Evolutionary conservation across 1,140 invertebrate genomes (phyloP).

Genomic region (Latrodectus geometricus): DNA sequence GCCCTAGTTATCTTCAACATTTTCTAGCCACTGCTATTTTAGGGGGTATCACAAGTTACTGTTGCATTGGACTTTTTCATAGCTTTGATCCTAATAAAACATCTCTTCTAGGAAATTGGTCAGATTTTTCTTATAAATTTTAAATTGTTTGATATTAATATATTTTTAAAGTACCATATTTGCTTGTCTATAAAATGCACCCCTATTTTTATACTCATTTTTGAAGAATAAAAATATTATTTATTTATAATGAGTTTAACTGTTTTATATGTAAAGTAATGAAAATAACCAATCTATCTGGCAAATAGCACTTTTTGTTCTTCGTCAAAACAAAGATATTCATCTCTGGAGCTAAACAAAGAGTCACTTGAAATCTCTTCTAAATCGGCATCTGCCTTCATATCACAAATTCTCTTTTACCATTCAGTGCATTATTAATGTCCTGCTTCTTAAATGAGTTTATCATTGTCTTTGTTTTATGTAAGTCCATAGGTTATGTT

Average conservation of each 20-base stretch:
- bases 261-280: not conserved
- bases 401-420: no score
- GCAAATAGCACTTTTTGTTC: no score
- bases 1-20: slow-evolving; percentile 30
- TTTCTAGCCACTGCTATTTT: slow-evolving; percentile 4
- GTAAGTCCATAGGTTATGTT: no score
- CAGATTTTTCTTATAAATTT: not conserved
- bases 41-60: slow-evolving; percentile 19
- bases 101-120: slow-evolving; percentile 28
- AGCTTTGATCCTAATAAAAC: slow-evolving; percentile 17
- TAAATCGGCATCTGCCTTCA: no score
- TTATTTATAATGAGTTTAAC: no score
- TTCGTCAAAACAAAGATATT: no score
- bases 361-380: no score
- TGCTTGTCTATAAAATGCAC: not conserved
- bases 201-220: not conserved
- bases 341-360: no score
- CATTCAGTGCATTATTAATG: no score
- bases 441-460: no score
- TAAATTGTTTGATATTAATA: not conserved
- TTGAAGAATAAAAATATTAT: not conserved
- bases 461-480: no score
- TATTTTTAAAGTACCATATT: not conserved
- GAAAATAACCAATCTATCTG: no score
- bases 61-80: slow-evolving; percentile 29